Conservation (phyloP, 2,888 invertebrate species). For the Drosophila birchii region DNA sequence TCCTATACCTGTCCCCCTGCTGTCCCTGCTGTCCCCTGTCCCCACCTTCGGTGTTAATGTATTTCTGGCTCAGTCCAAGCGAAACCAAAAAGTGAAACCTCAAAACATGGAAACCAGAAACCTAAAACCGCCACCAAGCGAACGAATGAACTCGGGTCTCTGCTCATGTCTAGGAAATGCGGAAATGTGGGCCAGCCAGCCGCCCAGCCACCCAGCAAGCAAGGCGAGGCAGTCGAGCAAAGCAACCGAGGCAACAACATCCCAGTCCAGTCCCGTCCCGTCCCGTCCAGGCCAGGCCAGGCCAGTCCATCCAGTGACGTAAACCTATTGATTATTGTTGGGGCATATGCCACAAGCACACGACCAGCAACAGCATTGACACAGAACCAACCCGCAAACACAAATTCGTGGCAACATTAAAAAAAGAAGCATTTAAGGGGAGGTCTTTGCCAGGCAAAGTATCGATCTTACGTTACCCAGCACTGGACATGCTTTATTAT, state of each 20-base stretch:
- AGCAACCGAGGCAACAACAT: conserved; percentile 19
- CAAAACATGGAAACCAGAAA: conserved; percentile 27
- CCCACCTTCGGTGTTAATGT: conserved; percentile 11
- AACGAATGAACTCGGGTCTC: conserved; percentile 4
- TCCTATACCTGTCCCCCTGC: not conserved
- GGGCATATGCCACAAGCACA: conserved; percentile 55
- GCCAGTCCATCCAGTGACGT: conserved; percentile 63
- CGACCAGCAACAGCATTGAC: conserved; percentile 23
- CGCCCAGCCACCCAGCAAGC: conserved; percentile 1
- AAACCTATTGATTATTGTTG: conserved; percentile 74
- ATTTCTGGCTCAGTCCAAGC: conserved; percentile 47
- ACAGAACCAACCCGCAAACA: conserved; percentile 45
- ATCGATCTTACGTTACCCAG: not conserved
- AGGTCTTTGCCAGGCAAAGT: not conserved
- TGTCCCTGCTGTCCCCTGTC: not conserved
- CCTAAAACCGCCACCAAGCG: conserved; percentile 17
- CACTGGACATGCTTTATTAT: not conserved
- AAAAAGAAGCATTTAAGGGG: conserved; percentile 22
- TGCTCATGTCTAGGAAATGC: conserved; percentile 19
- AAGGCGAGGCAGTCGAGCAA: conserved; percentile 14
- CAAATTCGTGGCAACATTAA: conserved; percentile 35
- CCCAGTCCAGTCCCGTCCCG: conserved; percentile 37
- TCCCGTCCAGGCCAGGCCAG: conserved; percentile 23
- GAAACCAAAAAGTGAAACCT: conserved; percentile 37
- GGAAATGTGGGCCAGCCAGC: conserved; percentile 35